phyloP scores from a whole-genome alignment of 1,140 invertebrate genomes.

The Penaeus vannamei region DNA sequence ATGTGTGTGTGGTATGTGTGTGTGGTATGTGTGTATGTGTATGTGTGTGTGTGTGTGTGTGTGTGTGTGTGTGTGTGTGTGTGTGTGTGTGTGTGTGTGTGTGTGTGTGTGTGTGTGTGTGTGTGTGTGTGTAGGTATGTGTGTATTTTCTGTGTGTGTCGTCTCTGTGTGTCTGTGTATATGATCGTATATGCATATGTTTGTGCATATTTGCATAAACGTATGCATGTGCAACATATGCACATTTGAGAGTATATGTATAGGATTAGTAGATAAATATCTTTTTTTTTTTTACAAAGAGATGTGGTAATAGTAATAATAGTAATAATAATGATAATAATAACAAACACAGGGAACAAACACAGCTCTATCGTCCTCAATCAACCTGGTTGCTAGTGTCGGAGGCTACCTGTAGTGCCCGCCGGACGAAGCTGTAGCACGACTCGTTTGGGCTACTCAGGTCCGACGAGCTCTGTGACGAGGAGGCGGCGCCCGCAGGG shows the following conservation, averaged over 20 bases:
- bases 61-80: no score
- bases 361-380: slow-evolving; percentile 63
- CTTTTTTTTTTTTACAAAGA: not conserved
- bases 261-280: not conserved
- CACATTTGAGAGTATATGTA: not conserved
- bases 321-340: slow-evolving; percentile 32
- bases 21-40: no score
- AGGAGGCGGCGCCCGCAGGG: slow-evolving; percentile 55
- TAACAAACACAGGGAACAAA: slow-evolving; percentile 41
- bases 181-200: slow-evolving; percentile 35
- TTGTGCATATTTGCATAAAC: not conserved
- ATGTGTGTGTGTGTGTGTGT: no score
- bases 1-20: no score
- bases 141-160: no score
- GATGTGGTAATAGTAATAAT: slow-evolving; percentile 1
- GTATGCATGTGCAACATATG: not conserved
- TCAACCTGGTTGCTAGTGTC: slow-evolving; percentile 63
- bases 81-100: no score
- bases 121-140: no score
- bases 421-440: slow-evolving; percentile 92
- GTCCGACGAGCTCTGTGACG: slow-evolving; percentile 65
- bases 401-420: slow-evolving; percentile 82
- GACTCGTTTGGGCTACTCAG: slow-evolving; percentile 83
- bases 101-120: no score
- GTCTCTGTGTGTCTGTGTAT: slow-evolving; percentile 18